phyloP scores from a whole-genome alignment of 2,888 invertebrate genomes.

The Leucophenga montana region DNA sequence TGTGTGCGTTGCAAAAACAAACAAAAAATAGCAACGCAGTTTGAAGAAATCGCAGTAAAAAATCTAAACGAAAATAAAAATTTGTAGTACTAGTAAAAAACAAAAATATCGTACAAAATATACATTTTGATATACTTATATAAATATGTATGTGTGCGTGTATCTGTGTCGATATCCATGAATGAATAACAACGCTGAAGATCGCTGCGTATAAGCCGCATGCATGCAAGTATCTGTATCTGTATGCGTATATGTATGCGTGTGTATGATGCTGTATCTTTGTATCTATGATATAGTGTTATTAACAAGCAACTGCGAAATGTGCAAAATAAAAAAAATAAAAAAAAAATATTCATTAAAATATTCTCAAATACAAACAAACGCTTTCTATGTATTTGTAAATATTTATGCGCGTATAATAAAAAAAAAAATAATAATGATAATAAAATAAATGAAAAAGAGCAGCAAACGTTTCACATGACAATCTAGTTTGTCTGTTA shows the following conservation, averaged over 20 bases:
- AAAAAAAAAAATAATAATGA: neutral
- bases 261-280: neutral
- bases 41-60: neutral
- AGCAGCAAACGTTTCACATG: slow-evolving; percentile 15
- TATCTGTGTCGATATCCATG: slow-evolving; percentile 16
- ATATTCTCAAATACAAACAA: slow-evolving; percentile 37
- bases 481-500: slow-evolving; percentile 24
- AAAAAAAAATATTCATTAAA: slow-evolving; percentile 13
- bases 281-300: slow-evolving; percentile 10
- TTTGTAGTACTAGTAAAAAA: neutral
- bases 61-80: neutral
- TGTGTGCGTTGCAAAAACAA: neutral
- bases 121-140: neutral
- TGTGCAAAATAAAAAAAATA: slow-evolving; percentile 12
- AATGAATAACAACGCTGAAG: slow-evolving; percentile 12
- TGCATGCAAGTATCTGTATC: neutral
- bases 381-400: slow-evolving; percentile 38
- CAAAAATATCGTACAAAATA: neutral
- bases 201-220: neutral
- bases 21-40: neutral
- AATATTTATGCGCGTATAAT: neutral
- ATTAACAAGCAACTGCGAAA: slow-evolving; percentile 24
- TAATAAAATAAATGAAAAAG: slow-evolving; percentile 16
- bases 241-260: too few relatives aligned
- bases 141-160: neutral